Conservation (phyloP, 1,140 invertebrate species). For the Leptinotarsa texana region DNA sequence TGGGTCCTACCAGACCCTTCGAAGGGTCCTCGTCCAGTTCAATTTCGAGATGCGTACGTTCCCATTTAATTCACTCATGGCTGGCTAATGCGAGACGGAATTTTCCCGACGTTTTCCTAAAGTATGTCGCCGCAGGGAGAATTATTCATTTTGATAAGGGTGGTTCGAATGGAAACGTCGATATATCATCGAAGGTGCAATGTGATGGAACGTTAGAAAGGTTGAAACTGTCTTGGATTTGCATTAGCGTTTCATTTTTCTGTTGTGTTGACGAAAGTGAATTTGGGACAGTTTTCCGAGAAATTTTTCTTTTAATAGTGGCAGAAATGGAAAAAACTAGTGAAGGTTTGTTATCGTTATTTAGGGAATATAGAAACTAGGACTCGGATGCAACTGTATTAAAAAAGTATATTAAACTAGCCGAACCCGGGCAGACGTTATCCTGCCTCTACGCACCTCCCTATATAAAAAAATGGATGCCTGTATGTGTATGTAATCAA, state of each 20-base stretch:
- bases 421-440: no score
- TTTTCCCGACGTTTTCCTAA: neutral
- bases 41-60: neutral
- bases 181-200: neutral
- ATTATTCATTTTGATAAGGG: slow-evolving; percentile 1
- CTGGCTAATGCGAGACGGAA: neutral
- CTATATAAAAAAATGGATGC: no score
- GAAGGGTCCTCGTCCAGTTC: slow-evolving; percentile 7
- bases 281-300: neutral
- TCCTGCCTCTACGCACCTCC: no score
- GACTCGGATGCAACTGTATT: no score
- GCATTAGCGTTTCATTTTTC: neutral
- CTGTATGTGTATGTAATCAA: no score
- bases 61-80: slow-evolving; percentile 8
- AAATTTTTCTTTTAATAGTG: neutral
- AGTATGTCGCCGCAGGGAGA: slow-evolving; percentile 7
- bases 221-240: neutral
- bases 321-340: neutral
- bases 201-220: neutral
- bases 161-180: neutral
- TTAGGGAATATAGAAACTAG: no score
- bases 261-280: neutral
- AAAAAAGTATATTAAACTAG: no score
- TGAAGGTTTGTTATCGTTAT: no score
- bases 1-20: neutral